Conservation (phyloP, 1,140 invertebrate genomes). For the Caerostris darwini region DNA sequence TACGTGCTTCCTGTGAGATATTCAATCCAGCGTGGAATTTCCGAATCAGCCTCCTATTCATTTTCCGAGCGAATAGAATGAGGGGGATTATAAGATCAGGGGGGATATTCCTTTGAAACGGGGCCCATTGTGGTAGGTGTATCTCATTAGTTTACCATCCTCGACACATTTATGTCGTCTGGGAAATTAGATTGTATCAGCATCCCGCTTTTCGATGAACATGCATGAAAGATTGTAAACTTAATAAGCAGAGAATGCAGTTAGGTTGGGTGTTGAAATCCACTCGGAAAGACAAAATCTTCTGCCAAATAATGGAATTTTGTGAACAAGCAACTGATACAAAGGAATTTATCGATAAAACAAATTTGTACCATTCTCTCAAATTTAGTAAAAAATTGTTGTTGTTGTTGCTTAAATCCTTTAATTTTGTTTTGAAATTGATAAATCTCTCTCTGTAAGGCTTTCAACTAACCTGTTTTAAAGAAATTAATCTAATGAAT, state of each 20-base stretch:
- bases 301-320: background rate
- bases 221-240: conserved; percentile 19
- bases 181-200: conserved; percentile 31
- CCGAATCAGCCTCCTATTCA: conserved; percentile 22
- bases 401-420: too few relatives aligned
- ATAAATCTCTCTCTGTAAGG: too few relatives aligned
- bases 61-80: background rate
- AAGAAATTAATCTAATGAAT: too few relatives aligned
- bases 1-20: conserved; percentile 2
- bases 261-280: background rate
- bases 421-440: too few relatives aligned
- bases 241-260: background rate
- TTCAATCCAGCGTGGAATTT: conserved; percentile 15
- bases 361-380: too few relatives aligned
- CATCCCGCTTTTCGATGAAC: background rate
- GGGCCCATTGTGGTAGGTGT: conserved; percentile 2
- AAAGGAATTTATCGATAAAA: too few relatives aligned
- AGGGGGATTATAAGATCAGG: conserved; percentile 35
- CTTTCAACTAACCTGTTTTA: too few relatives aligned
- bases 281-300: background rate
- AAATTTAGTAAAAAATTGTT: too few relatives aligned
- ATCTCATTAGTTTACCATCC: conserved; percentile 36
- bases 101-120: conserved; percentile 21
- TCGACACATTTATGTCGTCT: conserved; percentile 27
- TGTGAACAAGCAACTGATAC: background rate